Conservation (phyloP, 2,113 vertebrate species). For the Notiomystis cincta region DNA sequence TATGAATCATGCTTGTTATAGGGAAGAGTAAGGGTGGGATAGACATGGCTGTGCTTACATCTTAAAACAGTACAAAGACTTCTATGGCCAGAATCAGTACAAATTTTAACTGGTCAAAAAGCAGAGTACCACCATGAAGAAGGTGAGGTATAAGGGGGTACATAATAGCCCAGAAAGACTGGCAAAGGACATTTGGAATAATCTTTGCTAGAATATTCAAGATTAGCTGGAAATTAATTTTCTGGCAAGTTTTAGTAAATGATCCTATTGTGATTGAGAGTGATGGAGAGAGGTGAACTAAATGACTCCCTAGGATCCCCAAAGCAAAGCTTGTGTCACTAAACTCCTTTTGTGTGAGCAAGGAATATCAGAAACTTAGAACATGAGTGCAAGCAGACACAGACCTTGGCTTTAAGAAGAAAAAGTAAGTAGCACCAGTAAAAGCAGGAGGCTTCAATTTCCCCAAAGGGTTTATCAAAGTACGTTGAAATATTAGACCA, state of each 20-base stretch:
- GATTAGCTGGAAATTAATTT: neutral
- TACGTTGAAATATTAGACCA: neutral
- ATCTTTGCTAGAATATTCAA: neutral
- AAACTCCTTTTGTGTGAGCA: neutral
- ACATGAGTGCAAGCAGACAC: neutral
- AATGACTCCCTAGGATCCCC: neutral
- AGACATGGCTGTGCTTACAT: neutral
- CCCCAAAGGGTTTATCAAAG: neutral
- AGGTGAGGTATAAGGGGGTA: neutral
- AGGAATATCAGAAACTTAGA: neutral
- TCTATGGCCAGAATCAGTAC: neutral
- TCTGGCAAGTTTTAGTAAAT: neutral
- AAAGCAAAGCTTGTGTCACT: neutral
- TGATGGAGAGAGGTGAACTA: neutral
- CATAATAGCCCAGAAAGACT: neutral
- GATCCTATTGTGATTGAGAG: neutral
- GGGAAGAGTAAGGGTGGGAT: neutral
- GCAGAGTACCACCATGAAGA: neutral
- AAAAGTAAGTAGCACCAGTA: neutral
- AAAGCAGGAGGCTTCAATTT: neutral
- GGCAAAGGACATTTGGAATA: neutral
- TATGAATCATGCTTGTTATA: neutral
- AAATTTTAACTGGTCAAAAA: neutral
- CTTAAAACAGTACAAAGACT: neutral
- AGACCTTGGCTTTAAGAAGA: neutral